Evolutionary conservation across 2,888 invertebrate species (phyloP), one percentile per base, ranked within the genome.

Genomic region (Cephus spinipes): DNA sequence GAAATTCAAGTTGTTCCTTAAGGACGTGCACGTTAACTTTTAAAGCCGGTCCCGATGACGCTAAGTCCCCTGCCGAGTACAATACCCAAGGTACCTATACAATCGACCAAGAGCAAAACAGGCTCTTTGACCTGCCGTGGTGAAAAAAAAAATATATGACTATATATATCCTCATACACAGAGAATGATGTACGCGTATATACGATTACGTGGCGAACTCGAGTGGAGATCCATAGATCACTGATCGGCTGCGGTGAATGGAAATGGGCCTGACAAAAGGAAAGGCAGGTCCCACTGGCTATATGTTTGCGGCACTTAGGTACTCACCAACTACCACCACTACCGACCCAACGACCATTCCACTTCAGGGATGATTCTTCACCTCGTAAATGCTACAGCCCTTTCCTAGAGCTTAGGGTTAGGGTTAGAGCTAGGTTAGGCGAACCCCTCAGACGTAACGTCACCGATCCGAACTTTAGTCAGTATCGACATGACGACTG

Each of bases 211-310:
- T 79, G 79, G 71, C 82, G 81, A 84, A 88, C 86, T 89, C 88
- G 89, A 89, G 89, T 89, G 87, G 87, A 86, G 85, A 86, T 87
- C 83, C 85, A 87, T 88, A 87, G 88, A 87, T 89, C 87, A 87
- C 79, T 83, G 87, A 86, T 86, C 85, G 81, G 83, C 74, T 79
- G 76, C 76, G 78, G 73, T 76, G 76, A 78, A 75, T 78, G 73
- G 78, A 83, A 83, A 81, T 79, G 81, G 83, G 82, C 77, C 79
- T 73, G 81, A 80, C 79, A 78, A 80, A 71, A 71, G 71, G 71
- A 71, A 12, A 33, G 78, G 84, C 88, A 89, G 89, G 89, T 89
- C 84, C 85, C 82, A 85, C 83, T 84, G 69, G 69, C 68, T 35
- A 73, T 15, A 33, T 71, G 33, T 71, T 32, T 71, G 40, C 40